Evolutionary conservation across 1,140 invertebrate species (phyloP), one percentile per base, ranked within the genome.

Genomic region (Microplitis mediator): DNA sequence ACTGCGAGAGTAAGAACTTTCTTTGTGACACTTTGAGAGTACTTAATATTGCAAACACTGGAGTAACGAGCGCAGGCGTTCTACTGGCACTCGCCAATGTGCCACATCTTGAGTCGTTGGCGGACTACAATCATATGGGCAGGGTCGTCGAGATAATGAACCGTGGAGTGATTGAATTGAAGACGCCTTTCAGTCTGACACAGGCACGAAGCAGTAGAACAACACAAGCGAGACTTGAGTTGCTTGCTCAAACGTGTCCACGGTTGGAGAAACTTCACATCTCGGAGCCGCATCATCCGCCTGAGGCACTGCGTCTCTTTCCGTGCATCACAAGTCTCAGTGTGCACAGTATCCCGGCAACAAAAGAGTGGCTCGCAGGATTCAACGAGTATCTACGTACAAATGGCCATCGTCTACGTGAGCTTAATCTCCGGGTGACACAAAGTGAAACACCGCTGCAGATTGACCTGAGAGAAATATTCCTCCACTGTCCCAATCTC

Each of bases 101-200:
- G 13, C 83, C 87, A 0, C 77, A 77, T 14, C 66, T 89, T 8
- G 84, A 88, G 75, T 88, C 86, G 0, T 63, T 89, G 35, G 88
- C 86, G 0, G 87, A 88, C 31, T 88, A 88, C 70, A 84, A 76
- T 61, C 84, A 88, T 70, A 85, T 88, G 72, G 86, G 84, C 2
- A 74, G 83, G 14, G 87, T 88, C 0, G 77, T 88, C 0, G 86
- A 88, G 60, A 82, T 87, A 3, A 83, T 88, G 79, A 84, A 83
- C 51, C 71, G 79, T 65, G 79, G 79, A 32, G 71, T 82, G 0
- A 76, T 82, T 8, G 79, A 78, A 23, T 77, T 83, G 4, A 82
- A 83, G 56, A 73, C 79, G 9, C 81, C 82, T 3, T 86, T 88
- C 71, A 83, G 79, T 36, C 69, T 88, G 8, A 86, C 78, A 3